A percentile compares a stretch with the other conserved stretches of the same genome.
phyloP scores from a whole-genome alignment of 2,888 invertebrate genomes.

The Auanema sp. region DNA sequence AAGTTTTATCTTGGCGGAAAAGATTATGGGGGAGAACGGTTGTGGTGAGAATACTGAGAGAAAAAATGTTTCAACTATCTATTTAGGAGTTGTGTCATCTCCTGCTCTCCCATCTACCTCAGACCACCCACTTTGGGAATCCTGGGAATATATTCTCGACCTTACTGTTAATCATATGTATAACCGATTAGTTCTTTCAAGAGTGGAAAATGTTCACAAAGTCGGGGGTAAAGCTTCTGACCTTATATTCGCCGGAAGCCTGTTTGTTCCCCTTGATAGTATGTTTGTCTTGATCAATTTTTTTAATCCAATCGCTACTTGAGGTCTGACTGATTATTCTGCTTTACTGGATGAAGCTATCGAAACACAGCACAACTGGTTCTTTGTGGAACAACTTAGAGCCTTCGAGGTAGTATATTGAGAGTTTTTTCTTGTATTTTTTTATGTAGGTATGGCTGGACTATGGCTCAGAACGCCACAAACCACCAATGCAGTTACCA shows the following conservation, averaged over 20 bases:
- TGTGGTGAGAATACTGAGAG: constrained; percentile 69
- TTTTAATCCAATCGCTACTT: constrained; percentile 1
- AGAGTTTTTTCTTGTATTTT: not conserved
- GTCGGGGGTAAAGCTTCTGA: constrained; percentile 1
- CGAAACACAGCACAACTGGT: constrained; percentile 71
- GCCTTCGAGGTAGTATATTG: constrained; percentile 77
- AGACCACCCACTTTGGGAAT: constrained; percentile 74
- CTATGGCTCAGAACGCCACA: constrained; percentile 76
- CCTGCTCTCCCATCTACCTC: constrained; percentile 89
- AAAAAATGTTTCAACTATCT: constrained; percentile 3
- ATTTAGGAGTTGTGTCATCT: constrained; percentile 72
- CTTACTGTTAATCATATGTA: constrained; percentile 77
- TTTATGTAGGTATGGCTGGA: constrained; percentile 83
- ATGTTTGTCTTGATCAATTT: not conserved
- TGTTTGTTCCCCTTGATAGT: not conserved
- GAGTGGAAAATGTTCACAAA: not conserved
- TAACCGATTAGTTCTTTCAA: constrained; percentile 16
- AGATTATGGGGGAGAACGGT: constrained; percentile 88
- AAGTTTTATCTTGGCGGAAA: constrained; percentile 92
- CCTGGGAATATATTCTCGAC: constrained; percentile 96
- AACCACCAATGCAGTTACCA: constrained; percentile 89
- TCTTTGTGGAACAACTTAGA: constrained; percentile 95
- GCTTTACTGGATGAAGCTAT: constrained; percentile 8
- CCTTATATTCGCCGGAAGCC: constrained; percentile 9
- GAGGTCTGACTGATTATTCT: constrained; percentile 13